Evolutionary conservation across 2,888 invertebrate genomes (phyloP).

Genomic region (Drosophila nr. perissopoda): DNA sequence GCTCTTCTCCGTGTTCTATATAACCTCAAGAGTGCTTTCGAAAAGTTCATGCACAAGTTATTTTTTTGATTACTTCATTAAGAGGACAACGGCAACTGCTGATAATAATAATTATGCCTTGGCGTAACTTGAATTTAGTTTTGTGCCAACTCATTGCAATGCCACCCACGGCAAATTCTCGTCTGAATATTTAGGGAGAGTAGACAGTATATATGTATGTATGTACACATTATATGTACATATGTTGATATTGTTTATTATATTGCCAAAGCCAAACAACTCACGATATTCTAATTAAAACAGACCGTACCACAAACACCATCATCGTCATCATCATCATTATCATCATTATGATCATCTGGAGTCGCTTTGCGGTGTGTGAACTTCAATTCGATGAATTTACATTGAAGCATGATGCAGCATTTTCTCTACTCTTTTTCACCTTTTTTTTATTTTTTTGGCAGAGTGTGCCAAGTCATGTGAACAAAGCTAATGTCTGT

Average conservation of each 20-base stretch:
- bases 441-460: slow-evolving; percentile 28
- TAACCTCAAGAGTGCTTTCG: slow-evolving; percentile 30
- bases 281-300: slow-evolving; percentile 79
- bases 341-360: slow-evolving; percentile 21
- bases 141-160: slow-evolving; percentile 66
- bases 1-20: slow-evolving; percentile 17
- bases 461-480: slow-evolving; percentile 62
- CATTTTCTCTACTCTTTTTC: slow-evolving; percentile 27
- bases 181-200: not conserved
- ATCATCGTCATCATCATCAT: slow-evolving; percentile 32
- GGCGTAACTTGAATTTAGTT: slow-evolving; percentile 41
- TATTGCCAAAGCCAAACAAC: slow-evolving; percentile 77
- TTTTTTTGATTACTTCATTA: slow-evolving; percentile 71
- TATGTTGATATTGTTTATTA: slow-evolving; percentile 67
- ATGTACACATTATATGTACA: slow-evolving; percentile 14
- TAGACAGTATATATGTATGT: not conserved
- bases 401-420: slow-evolving; percentile 72
- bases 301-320: slow-evolving; percentile 44
- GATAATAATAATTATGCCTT: slow-evolving; percentile 69
- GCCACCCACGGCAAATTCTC: slow-evolving; percentile 65
- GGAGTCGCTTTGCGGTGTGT: slow-evolving; percentile 48
- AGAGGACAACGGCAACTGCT: slow-evolving; percentile 71
- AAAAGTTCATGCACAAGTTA: slow-evolving; percentile 32
- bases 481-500: slow-evolving; percentile 73
- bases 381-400: slow-evolving; percentile 67